Evolutionary conservation across 37 sponge, comb jelly and placozoan species (phyloP).

Genomic region (Bolinopsis microptera): DNA sequence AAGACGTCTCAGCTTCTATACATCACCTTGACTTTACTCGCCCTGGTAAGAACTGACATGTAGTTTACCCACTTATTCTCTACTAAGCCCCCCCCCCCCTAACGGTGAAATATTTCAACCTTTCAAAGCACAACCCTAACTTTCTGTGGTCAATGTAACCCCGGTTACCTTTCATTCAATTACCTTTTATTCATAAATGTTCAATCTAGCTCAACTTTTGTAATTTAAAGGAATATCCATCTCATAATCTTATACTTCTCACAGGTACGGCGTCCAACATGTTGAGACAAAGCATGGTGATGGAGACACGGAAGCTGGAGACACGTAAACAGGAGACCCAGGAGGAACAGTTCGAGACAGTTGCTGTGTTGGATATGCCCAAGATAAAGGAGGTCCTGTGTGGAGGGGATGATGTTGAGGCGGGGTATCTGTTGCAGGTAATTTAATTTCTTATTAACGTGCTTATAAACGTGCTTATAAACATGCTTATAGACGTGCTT

Average conservation of each 20-base stretch:
- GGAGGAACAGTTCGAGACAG: neutral
- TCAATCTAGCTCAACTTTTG: neutral
- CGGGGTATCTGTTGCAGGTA: constrained; percentile 43
- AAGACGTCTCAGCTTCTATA: constrained; percentile 16
- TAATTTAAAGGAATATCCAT: too few relatives aligned
- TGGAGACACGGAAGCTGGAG: neutral
- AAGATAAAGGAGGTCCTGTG: neutral
- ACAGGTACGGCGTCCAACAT: constrained; percentile 63
- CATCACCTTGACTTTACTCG: constrained; percentile 54
- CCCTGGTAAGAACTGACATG: constrained; percentile 14
- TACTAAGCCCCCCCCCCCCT: too few relatives aligned
- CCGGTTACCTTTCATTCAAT: neutral
- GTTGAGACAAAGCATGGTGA: constrained; percentile 15
- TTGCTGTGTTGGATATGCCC: constrained; percentile 34
- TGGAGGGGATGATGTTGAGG: constrained; percentile 10
- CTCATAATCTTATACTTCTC: too few relatives aligned
- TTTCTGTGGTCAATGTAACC: too few relatives aligned
- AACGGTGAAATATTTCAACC: too few relatives aligned
- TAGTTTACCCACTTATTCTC: too few relatives aligned
- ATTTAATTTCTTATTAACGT: neutral
- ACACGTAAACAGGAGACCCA: neutral
- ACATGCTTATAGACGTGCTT: too few relatives aligned
- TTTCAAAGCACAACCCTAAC: too few relatives aligned
- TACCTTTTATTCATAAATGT: neutral
- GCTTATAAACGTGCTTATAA: too few relatives aligned